Conservation (phyloP, 2,113 vertebrate genomes). For the Blennius ocellaris region DNA sequence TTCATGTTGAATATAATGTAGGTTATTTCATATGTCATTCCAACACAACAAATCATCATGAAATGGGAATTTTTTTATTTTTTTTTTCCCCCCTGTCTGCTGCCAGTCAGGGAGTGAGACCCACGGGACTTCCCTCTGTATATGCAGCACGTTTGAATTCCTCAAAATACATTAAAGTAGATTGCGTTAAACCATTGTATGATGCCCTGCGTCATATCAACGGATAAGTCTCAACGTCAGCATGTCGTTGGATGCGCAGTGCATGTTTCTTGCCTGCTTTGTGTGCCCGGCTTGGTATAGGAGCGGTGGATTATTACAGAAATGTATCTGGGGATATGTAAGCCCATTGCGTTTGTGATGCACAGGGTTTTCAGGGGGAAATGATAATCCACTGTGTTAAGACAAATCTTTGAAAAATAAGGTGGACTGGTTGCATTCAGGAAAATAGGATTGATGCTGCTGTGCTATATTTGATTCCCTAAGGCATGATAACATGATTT, state of each 20-base stretch:
- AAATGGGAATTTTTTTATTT: conserved; percentile 55
- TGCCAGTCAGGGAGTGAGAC: conserved; percentile 58
- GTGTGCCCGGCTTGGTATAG: conserved; percentile 34
- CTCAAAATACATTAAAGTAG: conserved; percentile 62
- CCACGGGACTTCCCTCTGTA: conserved; percentile 55
- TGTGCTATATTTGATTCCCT: conserved; percentile 72
- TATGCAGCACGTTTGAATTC: conserved; percentile 53
- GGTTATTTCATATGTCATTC: conserved; percentile 49
- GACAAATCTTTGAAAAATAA: conserved; percentile 67
- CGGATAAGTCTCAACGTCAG: conserved; percentile 59
- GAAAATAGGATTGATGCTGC: conserved; percentile 74
- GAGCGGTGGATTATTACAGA: conserved; percentile 58
- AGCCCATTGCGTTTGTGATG: conserved; percentile 47
- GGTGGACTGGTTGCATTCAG: conserved; percentile 61
- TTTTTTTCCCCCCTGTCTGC: conserved; percentile 25
- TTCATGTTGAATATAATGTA: conserved; percentile 52
- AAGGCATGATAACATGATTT: conserved; percentile 77
- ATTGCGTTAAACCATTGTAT: conserved; percentile 56
- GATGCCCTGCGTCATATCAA: conserved; percentile 38
- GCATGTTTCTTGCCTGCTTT: conserved; percentile 12
- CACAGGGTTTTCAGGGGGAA: conserved; percentile 58
- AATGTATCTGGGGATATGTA: conserved; percentile 61
- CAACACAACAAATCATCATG: conserved; percentile 67
- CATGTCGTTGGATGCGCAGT: conserved; percentile 45
- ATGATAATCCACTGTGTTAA: conserved; percentile 79